A percentile compares a stretch with the other conserved stretches of the same genome.
These are phyloP conservation scores for Bubo scandiacus DNA, from an alignment of 2,113 vertebrate species.

Conservation along the genomic window DNA sequence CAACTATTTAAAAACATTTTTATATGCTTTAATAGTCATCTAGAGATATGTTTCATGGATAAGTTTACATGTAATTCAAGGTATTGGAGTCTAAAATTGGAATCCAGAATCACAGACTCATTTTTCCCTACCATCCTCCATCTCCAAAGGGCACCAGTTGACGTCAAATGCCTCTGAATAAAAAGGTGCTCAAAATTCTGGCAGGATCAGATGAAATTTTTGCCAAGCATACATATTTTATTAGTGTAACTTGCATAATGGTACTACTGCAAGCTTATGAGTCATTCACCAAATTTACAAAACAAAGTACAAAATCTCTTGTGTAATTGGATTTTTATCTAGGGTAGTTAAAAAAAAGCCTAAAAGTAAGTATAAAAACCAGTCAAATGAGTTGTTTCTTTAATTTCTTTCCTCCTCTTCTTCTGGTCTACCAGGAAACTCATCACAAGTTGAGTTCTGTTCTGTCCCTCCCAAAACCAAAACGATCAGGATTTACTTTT, in stretches of 20 bases:
- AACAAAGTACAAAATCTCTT: conserved; percentile 6
- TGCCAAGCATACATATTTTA: conserved; percentile 31
- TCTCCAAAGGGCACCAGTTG: neutral
- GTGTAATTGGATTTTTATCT: neutral
- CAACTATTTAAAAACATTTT: neutral
- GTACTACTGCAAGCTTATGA: conserved; percentile 10
- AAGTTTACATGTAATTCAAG: neutral
- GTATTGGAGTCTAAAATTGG: neutral
- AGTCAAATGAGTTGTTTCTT: neutral
- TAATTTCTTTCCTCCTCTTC: neutral
- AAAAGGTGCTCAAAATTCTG: conserved; percentile 34
- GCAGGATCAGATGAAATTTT: neutral
- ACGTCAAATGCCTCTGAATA: conserved; percentile 7
- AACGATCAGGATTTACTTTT: neutral
- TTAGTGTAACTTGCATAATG: conserved; percentile 17
- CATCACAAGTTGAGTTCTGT: neutral
- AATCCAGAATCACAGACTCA: neutral
- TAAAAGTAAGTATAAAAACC: neutral
- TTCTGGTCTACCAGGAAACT: neutral
- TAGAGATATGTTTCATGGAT: neutral
- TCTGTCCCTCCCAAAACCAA: neutral
- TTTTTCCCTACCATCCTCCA: neutral
- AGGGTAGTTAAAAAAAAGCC: neutral
- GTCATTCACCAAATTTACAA: conserved; percentile 13
- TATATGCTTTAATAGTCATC: neutral